Evolutionary conservation across 2,797 vertebrate species (phyloP).

Genomic region (Sebastes steindachneri): DNA sequence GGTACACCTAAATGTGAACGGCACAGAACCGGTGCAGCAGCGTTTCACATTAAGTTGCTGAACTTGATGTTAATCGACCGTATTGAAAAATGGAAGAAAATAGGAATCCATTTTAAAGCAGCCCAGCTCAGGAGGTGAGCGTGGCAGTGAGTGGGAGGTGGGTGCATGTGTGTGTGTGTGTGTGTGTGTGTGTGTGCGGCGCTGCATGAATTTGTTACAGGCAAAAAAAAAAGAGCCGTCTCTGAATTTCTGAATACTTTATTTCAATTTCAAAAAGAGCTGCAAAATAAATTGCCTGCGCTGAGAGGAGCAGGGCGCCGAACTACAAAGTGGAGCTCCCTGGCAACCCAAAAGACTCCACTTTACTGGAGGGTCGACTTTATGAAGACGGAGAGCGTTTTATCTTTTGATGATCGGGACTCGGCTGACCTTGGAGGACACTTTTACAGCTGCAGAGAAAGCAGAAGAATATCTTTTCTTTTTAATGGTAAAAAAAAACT

Average conservation of each 20-base stretch:
- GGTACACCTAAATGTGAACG: not conserved
- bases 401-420: slow-evolving; percentile 42
- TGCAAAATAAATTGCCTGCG: slow-evolving; percentile 59
- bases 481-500: not conserved
- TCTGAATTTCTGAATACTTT: slow-evolving; percentile 63
- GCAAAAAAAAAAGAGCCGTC: slow-evolving; percentile 18
- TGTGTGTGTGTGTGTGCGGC: not conserved
- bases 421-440: slow-evolving; percentile 30
- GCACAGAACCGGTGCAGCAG: not conserved
- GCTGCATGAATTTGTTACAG: slow-evolving; percentile 34
- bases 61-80: slow-evolving; percentile 5
- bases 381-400: slow-evolving; percentile 31
- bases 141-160: slow-evolving; percentile 9
- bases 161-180: not conserved
- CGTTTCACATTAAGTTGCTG: not conserved
- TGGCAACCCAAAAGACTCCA: slow-evolving; percentile 54
- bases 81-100: slow-evolving; percentile 3
- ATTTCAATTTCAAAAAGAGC: slow-evolving; percentile 76
- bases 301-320: slow-evolving; percentile 25
- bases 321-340: slow-evolving; percentile 68
- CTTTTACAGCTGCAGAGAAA: not conserved
- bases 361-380: slow-evolving; percentile 41
- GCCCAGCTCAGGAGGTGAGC: slow-evolving; percentile 5
- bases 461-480: not conserved
- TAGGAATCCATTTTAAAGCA: slow-evolving; percentile 3